Evolutionary conservation across 2,888 invertebrate species (phyloP), one percentile per base, ranked within the genome.

Genomic region (Leptothorax acervorum): DNA sequence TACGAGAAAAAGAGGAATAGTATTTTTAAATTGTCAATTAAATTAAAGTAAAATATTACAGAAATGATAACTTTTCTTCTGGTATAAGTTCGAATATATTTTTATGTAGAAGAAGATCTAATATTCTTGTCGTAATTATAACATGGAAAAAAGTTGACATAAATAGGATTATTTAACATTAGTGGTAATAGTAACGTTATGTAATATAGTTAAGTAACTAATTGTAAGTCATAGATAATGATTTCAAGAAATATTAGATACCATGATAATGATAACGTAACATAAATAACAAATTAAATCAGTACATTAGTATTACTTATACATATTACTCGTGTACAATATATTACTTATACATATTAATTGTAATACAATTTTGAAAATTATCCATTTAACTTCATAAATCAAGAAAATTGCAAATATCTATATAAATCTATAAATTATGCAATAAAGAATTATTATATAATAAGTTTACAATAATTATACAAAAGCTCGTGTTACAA

Each of bases 241-340:
- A 76, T 28, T 51, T 65, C 28, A 51, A 42, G 55, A 76, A 65
- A 55, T 75, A 63, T 51, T 39, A 31, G 8, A 66, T 51, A 55
- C 8, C 11, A 39, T 55, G 9, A 8, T 63, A 42, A 76, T 28
- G 4, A 18, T 55, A 55, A 65, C 28, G 15, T 18, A 66, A 57
- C 3, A 45, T 42, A 66, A 55, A 66, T 66, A 55, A 55, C 55
- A 42, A 78, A 75, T 75, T 45, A 75, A 62, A 78, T 66, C 39
- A 28, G 9, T 39, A 51, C 8, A 70, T 35, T 4, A n/a, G 15
- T 65, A 23, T 23, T 23, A 23, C 23, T 23, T 23, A 23, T 23
- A 23, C 23, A 23, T 23, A 23, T 23, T 23, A 23, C 23, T 23
- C 23, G 23, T 23, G 23, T 23, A 23, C 23, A 23, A 23, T 0